Conservation (phyloP, 2,113 vertebrate species). For the Alligator mississippiensis region DNA sequence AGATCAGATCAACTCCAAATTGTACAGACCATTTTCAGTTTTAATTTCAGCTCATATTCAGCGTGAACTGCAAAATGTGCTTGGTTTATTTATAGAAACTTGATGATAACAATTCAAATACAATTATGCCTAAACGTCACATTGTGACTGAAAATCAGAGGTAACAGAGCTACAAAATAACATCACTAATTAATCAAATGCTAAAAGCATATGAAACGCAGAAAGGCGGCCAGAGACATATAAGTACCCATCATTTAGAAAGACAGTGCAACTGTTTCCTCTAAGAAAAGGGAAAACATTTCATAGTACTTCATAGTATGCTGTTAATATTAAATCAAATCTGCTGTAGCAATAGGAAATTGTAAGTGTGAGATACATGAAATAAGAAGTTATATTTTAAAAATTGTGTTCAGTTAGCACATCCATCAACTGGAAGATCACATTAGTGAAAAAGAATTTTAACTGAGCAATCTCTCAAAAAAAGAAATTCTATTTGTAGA, state of each 20-base stretch:
- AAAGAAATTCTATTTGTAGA: not conserved
- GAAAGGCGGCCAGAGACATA: not conserved
- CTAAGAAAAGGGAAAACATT: not conserved
- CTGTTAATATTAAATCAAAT: not conserved
- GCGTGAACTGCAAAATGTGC: not conserved
- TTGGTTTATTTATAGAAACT: not conserved
- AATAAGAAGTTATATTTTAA: not conserved
- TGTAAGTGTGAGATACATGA: not conserved
- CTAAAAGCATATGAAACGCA: not conserved
- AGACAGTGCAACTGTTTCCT: not conserved
- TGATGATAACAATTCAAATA: not conserved
- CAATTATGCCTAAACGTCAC: not conserved
- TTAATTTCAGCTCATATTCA: not conserved
- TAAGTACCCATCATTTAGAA: not conserved
- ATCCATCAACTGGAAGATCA: not conserved
- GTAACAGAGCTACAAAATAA: not conserved
- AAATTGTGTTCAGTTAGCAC: not conserved
- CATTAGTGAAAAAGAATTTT: not conserved
- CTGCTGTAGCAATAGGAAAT: not conserved
- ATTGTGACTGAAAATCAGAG: not conserved
- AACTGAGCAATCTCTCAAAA: not conserved
- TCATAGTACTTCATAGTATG: not conserved
- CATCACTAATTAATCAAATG: not conserved
- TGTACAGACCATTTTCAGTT: not conserved
- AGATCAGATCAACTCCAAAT: not conserved